These are phyloP conservation scores for Smittia aterrima DNA, from an alignment of 2,888 invertebrate genomes.

Conservation along the genomic window DNA sequence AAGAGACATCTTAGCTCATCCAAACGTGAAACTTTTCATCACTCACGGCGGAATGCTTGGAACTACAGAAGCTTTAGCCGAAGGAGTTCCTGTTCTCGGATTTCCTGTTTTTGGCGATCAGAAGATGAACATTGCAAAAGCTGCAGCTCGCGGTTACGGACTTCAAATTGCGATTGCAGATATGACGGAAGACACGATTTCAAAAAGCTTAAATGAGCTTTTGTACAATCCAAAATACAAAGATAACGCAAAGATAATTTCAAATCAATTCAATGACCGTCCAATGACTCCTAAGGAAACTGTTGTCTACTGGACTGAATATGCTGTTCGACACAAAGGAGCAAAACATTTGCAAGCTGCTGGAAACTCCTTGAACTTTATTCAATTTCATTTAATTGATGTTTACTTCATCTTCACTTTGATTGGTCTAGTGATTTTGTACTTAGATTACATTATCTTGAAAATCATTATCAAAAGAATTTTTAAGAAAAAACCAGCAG, in stretches of 20 bases:
- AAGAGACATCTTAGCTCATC: conserved; percentile 54
- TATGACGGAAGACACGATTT: background rate
- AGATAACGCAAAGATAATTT: no score
- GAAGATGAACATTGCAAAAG: conserved; percentile 54
- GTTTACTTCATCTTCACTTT: no score
- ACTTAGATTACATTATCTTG: no score
- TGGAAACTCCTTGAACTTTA: no score
- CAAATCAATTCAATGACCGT: no score
- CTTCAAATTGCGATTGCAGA: background rate
- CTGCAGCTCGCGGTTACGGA: conserved; percentile 43
- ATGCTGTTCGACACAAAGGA: conserved; percentile 69
- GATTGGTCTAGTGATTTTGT: no score
- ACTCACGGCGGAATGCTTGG: conserved; percentile 57
- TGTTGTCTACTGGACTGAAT: conserved; percentile 76
- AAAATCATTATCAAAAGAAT: no score
- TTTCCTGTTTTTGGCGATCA: conserved; percentile 58
- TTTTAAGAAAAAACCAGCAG: no score
- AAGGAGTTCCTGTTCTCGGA: conserved; percentile 56
- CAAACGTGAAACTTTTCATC: conserved; percentile 54
- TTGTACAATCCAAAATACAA: no score
- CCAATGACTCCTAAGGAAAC: conserved; percentile 64
- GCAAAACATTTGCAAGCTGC: no score
- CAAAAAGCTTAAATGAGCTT: conserved; percentile 43
- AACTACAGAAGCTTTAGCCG: conserved; percentile 55
- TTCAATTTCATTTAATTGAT: no score